Base-by-base conservation (phyloP, 2,113 vertebrate species). In the Saccopteryx leptura region DNA sequence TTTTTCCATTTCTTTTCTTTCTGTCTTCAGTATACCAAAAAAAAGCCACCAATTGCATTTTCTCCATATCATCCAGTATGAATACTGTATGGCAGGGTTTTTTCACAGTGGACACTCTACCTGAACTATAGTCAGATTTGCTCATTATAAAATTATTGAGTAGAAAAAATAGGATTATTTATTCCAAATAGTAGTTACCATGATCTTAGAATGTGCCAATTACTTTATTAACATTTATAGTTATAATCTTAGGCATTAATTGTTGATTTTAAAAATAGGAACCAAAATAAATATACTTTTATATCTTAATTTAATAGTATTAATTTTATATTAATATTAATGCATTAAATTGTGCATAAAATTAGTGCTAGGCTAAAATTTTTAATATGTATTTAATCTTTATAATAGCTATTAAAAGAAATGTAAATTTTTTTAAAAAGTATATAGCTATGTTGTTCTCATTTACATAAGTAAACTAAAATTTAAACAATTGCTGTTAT, bases 381-480 rank as follows among this genome's bases (percentile, higher is more conserved):
- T 96, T 98, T 88, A 97, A 96, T 86, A 81, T 58, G 39, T 88
- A 71, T 71, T 96, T 98, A 97, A 97, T 98, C 97, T 97, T 97
- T 96, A 66, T 72, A 84, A 71, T 50, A 97, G 95, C 39, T 90
- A 89, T 93, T 97, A 96, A 91, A 82, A 88, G 96, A 97, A 98
- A 91, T 63, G 96, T 97, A 88, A 88, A 98, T 97, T 98, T 98
- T 98, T 98, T 98, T 97, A 97, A 97, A 91, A 92, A 1, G 2
- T 56, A 28, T 60, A 50, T 14, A 91, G 33, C 21, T 88, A 50
- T 48, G 13, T 26, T 88, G 7, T 50, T 86, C 18, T 66, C n/a
- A 97, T 97, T 97, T 96, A 96, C 61, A 76, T 69, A 89, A 61
- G 17, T 96, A 80, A 91, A 94, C 90, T 97, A 97, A 96, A 97